These are phyloP conservation scores for Latrodectus hesperus DNA, from an alignment of 2,888 invertebrate species.

Conservation along the genomic window DNA sequence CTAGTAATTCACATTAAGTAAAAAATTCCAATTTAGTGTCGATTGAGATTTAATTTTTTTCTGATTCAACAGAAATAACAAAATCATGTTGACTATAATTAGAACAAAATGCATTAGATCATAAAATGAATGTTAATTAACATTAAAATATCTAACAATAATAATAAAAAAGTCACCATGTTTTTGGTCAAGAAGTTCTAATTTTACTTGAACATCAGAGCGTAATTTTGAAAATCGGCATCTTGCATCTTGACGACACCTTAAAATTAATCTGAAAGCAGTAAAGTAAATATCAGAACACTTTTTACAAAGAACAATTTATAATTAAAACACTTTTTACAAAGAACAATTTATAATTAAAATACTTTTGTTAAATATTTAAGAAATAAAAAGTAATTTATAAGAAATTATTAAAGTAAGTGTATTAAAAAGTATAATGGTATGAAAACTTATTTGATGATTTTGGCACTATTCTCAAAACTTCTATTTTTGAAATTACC, in stretches of 20 bases:
- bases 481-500: too few species aligned
- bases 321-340: background rate
- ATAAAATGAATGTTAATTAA: too few species aligned
- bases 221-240: constrained; percentile 86
- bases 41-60: too few species aligned
- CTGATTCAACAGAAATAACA: too few species aligned
- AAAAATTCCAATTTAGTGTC: background rate
- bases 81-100: too few species aligned
- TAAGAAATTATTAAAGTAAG: background rate
- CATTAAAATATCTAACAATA: too few species aligned
- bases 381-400: background rate
- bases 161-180: constrained; percentile 79
- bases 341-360: background rate
- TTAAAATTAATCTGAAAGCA: constrained; percentile 84
- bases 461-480: too few species aligned
- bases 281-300: background rate
- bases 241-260: constrained; percentile 96
- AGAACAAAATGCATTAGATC: too few species aligned
- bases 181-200: constrained; percentile 97
- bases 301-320: background rate
- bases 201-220: constrained; percentile 87
- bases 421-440: background rate
- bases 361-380: background rate
- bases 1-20: background rate
- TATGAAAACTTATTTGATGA: too few species aligned